Conservation (phyloP, 2,888 invertebrate species). For the Drosophila prolongata region DNA sequence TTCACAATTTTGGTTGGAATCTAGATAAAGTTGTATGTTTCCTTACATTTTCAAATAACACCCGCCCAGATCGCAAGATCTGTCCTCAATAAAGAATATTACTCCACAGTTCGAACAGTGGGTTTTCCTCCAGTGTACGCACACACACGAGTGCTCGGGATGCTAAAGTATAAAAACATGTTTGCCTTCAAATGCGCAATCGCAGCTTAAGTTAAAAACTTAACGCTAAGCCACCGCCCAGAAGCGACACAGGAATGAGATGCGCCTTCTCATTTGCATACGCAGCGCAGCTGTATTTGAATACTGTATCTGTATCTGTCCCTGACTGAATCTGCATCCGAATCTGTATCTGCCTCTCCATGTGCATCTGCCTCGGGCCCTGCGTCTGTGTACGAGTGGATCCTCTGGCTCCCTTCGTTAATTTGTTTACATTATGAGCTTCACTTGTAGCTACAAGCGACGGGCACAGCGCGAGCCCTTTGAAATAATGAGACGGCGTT, state of each 20-base stretch:
- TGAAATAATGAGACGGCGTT: slow-evolving; percentile 74
- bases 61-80: no score
- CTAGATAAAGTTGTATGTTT: no score
- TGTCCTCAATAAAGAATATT: not conserved
- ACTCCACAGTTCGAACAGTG: not conserved
- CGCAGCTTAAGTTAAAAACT: slow-evolving; percentile 79
- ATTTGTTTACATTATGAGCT: slow-evolving; percentile 84
- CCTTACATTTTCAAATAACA: no score
- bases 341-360: slow-evolving; percentile 14
- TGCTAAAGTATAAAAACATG: slow-evolving; percentile 85
- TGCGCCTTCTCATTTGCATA: slow-evolving; percentile 46
- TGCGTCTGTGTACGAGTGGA: not conserved
- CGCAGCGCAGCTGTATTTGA: slow-evolving; percentile 26
- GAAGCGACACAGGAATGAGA: slow-evolving; percentile 65
- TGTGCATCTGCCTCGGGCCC: not conserved
- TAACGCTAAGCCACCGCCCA: slow-evolving; percentile 79
- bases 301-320: slow-evolving; percentile 8
- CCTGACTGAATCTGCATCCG: slow-evolving; percentile 15
- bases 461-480: slow-evolving; percentile 72
- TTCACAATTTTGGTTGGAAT: no score
- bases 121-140: slow-evolving; percentile 8
- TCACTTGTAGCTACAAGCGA: slow-evolving; percentile 79
- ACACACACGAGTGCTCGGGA: slow-evolving; percentile 20
- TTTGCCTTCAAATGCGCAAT: slow-evolving; percentile 83
- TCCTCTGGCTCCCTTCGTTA: slow-evolving; percentile 65